Evolutionary conservation across 2,797 vertebrate species (phyloP).

Genomic region (Sciurus vulgaris): DNA sequence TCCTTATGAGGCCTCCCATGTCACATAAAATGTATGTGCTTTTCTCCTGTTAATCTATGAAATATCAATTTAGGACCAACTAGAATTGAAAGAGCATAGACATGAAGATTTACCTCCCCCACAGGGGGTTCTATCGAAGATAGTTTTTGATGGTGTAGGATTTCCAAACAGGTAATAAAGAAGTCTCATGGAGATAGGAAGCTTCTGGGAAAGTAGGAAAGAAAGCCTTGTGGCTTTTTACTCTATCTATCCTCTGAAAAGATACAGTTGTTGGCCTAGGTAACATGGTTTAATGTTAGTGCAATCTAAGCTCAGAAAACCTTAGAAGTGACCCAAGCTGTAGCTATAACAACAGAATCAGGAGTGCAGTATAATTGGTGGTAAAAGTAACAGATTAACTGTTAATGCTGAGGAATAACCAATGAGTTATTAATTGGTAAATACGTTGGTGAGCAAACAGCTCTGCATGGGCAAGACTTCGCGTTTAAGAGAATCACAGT

Average conservation of each 20-base stretch:
- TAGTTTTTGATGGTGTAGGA: neutral
- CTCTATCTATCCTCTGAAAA: neutral
- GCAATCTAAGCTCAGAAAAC: neutral
- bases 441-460: neutral
- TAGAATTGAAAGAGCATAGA: neutral
- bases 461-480: neutral
- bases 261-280: neutral
- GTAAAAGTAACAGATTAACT: neutral
- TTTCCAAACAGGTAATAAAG: neutral
- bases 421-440: neutral
- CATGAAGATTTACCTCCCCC: neutral
- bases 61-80: neutral
- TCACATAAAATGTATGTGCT: neutral
- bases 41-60: neutral
- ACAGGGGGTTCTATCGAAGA: neutral
- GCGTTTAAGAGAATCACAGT: neutral
- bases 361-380: neutral
- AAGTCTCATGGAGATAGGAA: neutral
- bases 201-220: conserved; percentile 9
- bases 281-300: neutral
- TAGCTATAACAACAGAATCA: neutral
- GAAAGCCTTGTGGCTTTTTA: neutral
- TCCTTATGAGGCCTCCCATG: neutral
- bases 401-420: neutral
- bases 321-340: neutral